A percentile compares a stretch with the other conserved stretches of the same genome.
Conservation (phyloP, 2,113 vertebrate genomes). For the Chamaetylas fuelleborni region DNA sequence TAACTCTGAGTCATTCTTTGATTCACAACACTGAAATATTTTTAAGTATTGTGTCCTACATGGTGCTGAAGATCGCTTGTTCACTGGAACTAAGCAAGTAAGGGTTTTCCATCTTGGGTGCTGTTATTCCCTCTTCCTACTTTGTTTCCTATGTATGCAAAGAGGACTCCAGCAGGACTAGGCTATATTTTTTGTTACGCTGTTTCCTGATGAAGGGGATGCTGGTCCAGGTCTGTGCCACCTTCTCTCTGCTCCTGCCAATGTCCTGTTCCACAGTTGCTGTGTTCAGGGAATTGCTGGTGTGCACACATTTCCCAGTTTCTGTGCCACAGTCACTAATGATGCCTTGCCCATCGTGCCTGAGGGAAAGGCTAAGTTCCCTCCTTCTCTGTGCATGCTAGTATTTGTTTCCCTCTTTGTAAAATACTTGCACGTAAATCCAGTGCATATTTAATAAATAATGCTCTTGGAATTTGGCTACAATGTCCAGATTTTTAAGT, state of each 20-base stretch:
- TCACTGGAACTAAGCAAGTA: neutral
- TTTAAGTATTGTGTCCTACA: neutral
- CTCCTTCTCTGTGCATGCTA: neutral
- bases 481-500: neutral
- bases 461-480: neutral
- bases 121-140: neutral
- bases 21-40: neutral
- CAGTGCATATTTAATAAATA: neutral
- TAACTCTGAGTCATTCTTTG: neutral
- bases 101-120: neutral
- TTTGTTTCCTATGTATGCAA: neutral
- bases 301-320: neutral
- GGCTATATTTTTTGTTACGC: neutral
- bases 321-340: neutral
- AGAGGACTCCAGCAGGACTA: neutral
- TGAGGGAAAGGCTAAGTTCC: neutral
- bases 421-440: neutral
- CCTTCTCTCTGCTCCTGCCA: neutral
- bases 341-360: rapidly evolving
- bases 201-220: neutral
- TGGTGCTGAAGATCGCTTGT: neutral
- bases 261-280: neutral
- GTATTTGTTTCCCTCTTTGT: neutral
- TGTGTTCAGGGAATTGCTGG: neutral
- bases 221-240: neutral